These are phyloP conservation scores for Fragum sueziense DNA, from an alignment of 2,888 invertebrate genomes.

Conservation along the genomic window DNA sequence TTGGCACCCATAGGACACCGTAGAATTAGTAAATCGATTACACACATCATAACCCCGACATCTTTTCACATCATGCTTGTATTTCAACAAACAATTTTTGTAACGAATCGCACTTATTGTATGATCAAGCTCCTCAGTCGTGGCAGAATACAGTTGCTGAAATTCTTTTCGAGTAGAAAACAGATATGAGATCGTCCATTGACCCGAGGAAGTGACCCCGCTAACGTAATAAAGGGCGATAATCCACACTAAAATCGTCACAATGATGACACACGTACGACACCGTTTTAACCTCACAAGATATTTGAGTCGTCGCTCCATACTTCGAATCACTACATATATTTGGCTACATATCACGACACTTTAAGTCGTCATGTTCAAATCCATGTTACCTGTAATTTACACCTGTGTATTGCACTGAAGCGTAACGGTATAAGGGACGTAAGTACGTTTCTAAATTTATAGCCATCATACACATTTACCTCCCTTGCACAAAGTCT, in stretches of 20 bases:
- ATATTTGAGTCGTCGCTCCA: neutral
- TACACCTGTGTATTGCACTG: neutral
- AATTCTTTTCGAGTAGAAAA: neutral
- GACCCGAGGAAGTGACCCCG: neutral
- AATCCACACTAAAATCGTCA: neutral
- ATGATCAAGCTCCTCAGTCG: neutral
- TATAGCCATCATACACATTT: no score
- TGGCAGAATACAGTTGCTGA: neutral
- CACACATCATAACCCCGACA: neutral
- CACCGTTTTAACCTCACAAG: neutral
- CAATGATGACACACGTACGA: neutral
- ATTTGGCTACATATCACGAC: no score
- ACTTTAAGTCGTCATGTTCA: no score
- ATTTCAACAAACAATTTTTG: constrained; percentile 1
- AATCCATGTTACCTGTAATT: neutral
- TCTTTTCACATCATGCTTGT: neutral
- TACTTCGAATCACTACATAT: neutral
- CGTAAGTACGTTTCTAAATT: no score
- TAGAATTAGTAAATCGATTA: constrained; percentile 3
- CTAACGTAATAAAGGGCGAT: constrained; percentile 8
- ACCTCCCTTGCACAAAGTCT: no score
- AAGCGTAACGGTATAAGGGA: neutral
- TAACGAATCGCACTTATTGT: constrained; percentile 4
- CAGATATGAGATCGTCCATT: neutral
- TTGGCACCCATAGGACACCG: neutral